These are phyloP conservation scores for Lethrus apterus DNA, from an alignment of 1,140 invertebrate species.

Conservation along the genomic window DNA sequence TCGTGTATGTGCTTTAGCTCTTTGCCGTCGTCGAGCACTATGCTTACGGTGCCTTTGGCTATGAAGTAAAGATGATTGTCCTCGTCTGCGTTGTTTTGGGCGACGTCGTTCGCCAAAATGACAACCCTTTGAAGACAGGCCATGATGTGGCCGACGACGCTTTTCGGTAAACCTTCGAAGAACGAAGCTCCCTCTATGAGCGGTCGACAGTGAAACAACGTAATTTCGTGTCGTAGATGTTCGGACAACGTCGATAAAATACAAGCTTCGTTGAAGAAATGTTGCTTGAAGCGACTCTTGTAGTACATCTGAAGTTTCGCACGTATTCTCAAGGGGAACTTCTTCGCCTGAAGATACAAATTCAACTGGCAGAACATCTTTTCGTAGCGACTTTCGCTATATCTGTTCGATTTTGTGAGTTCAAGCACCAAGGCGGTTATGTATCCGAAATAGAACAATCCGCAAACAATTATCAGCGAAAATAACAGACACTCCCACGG, in stretches of 20 bases:
- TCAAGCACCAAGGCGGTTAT: slow-evolving; percentile 6
- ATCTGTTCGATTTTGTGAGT: not conserved
- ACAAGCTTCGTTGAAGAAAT: slow-evolving; percentile 2
- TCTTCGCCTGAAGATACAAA: slow-evolving; percentile 2
- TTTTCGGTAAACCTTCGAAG: slow-evolving; percentile 1
- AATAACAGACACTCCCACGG: not conserved
- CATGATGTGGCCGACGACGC: slow-evolving; percentile 4
- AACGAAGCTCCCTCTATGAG: slow-evolving; percentile 4
- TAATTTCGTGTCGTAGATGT: slow-evolving; percentile 8
- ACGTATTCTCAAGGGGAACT: not conserved
- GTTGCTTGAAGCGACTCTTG: slow-evolving; percentile 1
- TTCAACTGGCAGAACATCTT: not conserved
- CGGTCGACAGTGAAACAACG: not conserved
- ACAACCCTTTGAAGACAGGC: not conserved
- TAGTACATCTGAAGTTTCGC: not conserved
- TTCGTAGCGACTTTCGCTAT: slow-evolving; percentile 1
- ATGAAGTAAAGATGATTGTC: slow-evolving; percentile 7
- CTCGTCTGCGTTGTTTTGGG: not conserved
- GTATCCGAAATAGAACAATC: not conserved
- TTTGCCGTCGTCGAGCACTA: not conserved
- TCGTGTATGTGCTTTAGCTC: slow-evolving; percentile 9
- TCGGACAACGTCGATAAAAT: slow-evolving; percentile 7
- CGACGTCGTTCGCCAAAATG: slow-evolving; percentile 3
- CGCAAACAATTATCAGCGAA: not conserved
- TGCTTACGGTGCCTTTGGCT: not conserved